Evolutionary conservation across 2,113 vertebrate species (phyloP).

Genomic region (Percina caprodes): DNA sequence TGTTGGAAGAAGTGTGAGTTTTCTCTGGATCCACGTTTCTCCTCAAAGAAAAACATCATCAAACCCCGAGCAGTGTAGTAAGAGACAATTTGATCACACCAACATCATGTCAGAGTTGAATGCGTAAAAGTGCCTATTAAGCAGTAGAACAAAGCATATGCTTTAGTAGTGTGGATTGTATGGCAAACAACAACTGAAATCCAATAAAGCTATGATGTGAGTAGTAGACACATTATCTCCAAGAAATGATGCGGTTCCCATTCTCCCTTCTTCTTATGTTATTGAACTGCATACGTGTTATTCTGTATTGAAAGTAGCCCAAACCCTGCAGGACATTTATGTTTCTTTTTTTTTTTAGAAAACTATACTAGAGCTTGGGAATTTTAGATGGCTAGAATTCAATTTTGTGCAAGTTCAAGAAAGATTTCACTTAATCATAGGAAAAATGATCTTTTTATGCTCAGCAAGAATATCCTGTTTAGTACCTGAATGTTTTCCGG

Average conservation of each 20-base stretch:
- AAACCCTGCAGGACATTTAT: neutral
- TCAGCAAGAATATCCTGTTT: neutral
- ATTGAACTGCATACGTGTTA: neutral
- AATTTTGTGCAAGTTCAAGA: neutral
- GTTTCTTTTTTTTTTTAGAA: slow-evolving; percentile 7
- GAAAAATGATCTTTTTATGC: neutral
- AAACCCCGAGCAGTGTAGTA: neutral
- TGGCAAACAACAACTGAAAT: slow-evolving; percentile 44
- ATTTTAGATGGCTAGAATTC: slow-evolving; percentile 5
- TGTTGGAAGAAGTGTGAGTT: slow-evolving; percentile 18
- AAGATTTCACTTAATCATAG: neutral
- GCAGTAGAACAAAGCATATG: slow-evolving; percentile 41
- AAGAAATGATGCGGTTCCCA: slow-evolving; percentile 13
- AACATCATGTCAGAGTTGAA: slow-evolving; percentile 3
- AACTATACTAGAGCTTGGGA: neutral
- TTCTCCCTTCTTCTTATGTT: slow-evolving; percentile 12
- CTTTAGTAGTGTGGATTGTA: slow-evolving; percentile 19
- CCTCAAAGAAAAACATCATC: slow-evolving; percentile 4
- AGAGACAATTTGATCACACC: slow-evolving; percentile 25
- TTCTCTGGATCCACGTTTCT: slow-evolving; percentile 17
- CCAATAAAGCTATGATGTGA: slow-evolving; percentile 43
- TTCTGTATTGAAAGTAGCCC: neutral
- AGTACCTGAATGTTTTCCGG: neutral
- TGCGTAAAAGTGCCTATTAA: neutral
- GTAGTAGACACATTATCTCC: slow-evolving; percentile 33